Evolutionary conservation across 2,113 vertebrate species (phyloP), one percentile per base, ranked within the genome.

Genomic region (Polyodon spathula): DNA sequence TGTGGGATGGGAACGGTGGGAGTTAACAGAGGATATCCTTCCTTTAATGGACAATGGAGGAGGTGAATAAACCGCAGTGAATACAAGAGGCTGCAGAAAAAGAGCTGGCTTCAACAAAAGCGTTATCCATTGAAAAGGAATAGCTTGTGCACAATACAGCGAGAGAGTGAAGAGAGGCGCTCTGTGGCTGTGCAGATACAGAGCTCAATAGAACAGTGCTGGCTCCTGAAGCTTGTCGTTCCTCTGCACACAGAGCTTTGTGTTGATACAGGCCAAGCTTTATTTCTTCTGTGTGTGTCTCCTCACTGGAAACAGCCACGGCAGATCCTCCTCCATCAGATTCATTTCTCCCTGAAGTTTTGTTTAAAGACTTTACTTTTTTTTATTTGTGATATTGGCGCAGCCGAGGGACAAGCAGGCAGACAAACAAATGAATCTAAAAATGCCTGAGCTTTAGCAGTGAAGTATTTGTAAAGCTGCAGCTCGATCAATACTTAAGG

Each of bases 351-450:
- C 83, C 84, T 75, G 74, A 84, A 84, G 84, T 87, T 87, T 84
- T 83, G 85, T 86, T n/a, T 84, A 86, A 83, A 85, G 78, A 76
- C 73, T 85, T 88, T 85, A 86, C 86, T 89, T 79, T 87, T 84
- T 76, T 77, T n/a, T n/a, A n/a, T n/a, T n/a, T 63, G 48, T 61
- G 71, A 42, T 59, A 68, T 10, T 52, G 1, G 0, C 2, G 59
- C 40, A 40, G 60, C 73, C 63, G 73, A 38, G 68, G 63, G 59
- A 58, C n/a, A 0, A 17, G 60, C 63, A 12, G 62, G 63, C 61
- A 52, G 14, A 37, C 54, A 62, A 61, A 65, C 72, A 67, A n/a
- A 70, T 79, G 73, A 76, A 84, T 84, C 78, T 75, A 74, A 78
- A 68, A 68, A 73, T 74, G 71, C 69, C 70, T 66, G 63, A 66